Evolutionary conservation across 1,140 invertebrate genomes (phyloP).

Genomic region (Mesaphorura yosii): DNA sequence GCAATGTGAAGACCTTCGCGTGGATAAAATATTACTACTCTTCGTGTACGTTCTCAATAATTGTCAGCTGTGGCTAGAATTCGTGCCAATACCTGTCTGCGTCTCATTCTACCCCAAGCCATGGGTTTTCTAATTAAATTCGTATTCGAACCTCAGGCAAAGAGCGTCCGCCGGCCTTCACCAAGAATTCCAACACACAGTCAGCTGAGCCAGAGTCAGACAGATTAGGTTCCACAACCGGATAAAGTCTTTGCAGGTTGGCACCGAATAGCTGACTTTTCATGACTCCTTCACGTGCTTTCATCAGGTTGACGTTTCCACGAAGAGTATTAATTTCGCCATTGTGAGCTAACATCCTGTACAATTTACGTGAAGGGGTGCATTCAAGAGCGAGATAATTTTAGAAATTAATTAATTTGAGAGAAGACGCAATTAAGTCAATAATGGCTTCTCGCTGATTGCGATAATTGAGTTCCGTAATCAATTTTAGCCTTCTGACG

Average conservation of each 20-base stretch:
- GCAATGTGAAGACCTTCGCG: constrained; percentile 71
- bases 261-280: constrained; percentile 66
- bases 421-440: not conserved
- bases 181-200: constrained; percentile 94
- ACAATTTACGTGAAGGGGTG: constrained; percentile 28
- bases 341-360: constrained; percentile 89
- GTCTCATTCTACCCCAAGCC: not conserved
- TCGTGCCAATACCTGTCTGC: constrained; percentile 43
- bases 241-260: constrained; percentile 78
- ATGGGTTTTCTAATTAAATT: not conserved
- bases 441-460: too few species aligned
- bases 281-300: constrained; percentile 97
- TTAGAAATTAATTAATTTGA: constrained; percentile 4
- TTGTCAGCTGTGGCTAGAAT: too few species aligned
- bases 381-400: not conserved
- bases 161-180: constrained; percentile 71
- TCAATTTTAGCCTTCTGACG: not conserved
- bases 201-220: constrained; percentile 95
- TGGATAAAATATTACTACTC: not conserved
- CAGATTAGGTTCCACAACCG: constrained; percentile 93
- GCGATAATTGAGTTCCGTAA: too few species aligned
- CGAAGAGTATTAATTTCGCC: constrained; percentile 98
- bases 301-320: constrained; percentile 97
- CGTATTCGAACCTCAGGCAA: constrained; percentile 20
- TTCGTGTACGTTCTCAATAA: too few species aligned